Percentiles rank a stretch among this genome's conserved stretches.
Evolutionary conservation across 2,888 invertebrate genomes (phyloP).

Genomic region (Gastrophysa polygoni): DNA sequence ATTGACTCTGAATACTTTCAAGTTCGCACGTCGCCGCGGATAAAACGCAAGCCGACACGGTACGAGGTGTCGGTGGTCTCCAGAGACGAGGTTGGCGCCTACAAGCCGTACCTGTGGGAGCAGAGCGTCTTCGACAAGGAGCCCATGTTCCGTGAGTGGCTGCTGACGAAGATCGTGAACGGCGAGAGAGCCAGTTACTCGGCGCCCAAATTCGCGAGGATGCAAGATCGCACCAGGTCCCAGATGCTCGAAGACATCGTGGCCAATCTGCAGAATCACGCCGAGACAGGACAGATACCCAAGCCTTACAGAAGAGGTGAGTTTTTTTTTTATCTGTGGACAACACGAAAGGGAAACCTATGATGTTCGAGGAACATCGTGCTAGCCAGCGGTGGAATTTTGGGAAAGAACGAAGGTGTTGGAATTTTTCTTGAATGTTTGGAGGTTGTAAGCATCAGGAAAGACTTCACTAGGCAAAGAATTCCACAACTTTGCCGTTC

Average conservation of each 20-base stretch:
- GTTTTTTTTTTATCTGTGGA: slow-evolving; percentile 9
- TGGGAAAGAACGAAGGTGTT: no score
- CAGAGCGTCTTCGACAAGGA: slow-evolving; percentile 94
- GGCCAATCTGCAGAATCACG: slow-evolving; percentile 91
- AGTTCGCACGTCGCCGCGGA: slow-evolving; percentile 87
- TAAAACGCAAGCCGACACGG: slow-evolving; percentile 83
- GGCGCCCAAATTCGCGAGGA: slow-evolving; percentile 92
- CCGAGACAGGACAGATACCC: slow-evolving; percentile 94
- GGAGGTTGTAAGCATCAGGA: no score
- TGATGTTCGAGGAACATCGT: no score
- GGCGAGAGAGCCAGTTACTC: slow-evolving; percentile 93
- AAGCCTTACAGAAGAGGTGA: slow-evolving; percentile 87
- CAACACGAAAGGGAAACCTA: no score
- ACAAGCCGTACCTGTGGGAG: slow-evolving; percentile 95
- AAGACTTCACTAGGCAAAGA: no score
- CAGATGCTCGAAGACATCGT: slow-evolving; percentile 96
- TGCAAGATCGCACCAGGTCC: slow-evolving; percentile 91
- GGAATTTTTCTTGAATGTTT: no score
- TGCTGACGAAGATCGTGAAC: slow-evolving; percentile 91
- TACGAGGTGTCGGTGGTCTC: slow-evolving; percentile 94
- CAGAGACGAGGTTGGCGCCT: slow-evolving; percentile 92
- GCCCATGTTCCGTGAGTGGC: slow-evolving; percentile 94
- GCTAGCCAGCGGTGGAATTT: no score
- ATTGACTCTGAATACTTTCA: no score
- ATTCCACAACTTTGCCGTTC: no score